Evolutionary conservation across 2,888 invertebrate genomes (phyloP).

Genomic region (Helleia helle): DNA sequence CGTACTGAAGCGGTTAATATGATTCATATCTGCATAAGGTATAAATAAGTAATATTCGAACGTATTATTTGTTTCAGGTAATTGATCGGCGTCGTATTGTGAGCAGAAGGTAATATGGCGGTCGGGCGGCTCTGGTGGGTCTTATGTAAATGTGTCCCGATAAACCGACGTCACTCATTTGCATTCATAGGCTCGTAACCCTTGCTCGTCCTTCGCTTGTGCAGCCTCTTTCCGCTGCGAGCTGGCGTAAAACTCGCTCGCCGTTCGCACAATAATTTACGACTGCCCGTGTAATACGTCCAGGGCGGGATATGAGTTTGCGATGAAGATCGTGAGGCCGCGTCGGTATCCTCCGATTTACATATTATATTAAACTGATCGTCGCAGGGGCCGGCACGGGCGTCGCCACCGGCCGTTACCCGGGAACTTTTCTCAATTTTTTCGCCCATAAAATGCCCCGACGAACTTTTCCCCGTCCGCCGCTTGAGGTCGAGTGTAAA

Average conservation of each 20-base stretch:
- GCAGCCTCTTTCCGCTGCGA: constrained; percentile 1
- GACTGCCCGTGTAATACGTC: constrained; percentile 66
- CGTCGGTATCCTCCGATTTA: constrained; percentile 64
- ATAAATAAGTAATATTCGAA: background rate
- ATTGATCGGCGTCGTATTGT: constrained; percentile 36
- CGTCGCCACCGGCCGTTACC: constrained; percentile 68
- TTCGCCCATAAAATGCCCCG: constrained; percentile 69
- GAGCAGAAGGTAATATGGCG: constrained; percentile 34
- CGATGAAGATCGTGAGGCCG: constrained; percentile 56
- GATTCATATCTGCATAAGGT: too few species aligned
- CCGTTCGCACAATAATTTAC: constrained; percentile 68
- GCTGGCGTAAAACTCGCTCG: constrained; percentile 50
- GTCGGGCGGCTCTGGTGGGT: constrained; percentile 45
- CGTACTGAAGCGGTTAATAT: too few species aligned
- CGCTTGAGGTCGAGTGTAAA: constrained; percentile 69
- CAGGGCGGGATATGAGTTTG: constrained; percentile 60
- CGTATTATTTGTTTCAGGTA: constrained; percentile 27
- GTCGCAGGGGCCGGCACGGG: constrained; percentile 45
- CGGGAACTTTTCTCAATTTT: constrained; percentile 72
- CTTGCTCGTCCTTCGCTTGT: constrained; percentile 31
- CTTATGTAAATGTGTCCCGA: constrained; percentile 66
- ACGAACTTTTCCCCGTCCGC: constrained; percentile 63
- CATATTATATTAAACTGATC: constrained; percentile 72
- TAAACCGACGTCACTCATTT: constrained; percentile 67
- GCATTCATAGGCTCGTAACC: constrained; percentile 74